These are phyloP conservation scores for Cyprinus carpio DNA, from an alignment of 2,113 vertebrate species.

Conservation along the genomic window DNA sequence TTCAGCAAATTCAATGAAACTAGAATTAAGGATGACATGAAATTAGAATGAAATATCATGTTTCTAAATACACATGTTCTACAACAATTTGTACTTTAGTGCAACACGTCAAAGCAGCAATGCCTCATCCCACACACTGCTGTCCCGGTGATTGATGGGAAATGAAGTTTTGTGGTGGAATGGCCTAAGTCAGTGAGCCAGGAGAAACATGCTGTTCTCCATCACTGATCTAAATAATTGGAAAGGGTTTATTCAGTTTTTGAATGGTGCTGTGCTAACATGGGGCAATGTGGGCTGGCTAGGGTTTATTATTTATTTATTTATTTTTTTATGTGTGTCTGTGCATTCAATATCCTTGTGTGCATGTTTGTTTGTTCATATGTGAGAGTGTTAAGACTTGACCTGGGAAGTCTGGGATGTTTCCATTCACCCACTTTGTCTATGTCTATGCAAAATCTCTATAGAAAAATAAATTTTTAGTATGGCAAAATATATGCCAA, in stretches of 20 bases:
- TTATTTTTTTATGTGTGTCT: not conserved
- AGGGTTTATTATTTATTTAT: not conserved
- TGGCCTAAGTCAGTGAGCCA: not conserved
- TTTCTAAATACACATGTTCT: not conserved
- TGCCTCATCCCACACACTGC: not conserved
- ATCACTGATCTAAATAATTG: conserved; percentile 11
- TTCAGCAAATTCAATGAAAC: not conserved
- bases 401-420: conserved; percentile 30
- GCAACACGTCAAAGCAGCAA: not conserved
- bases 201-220: not conserved
- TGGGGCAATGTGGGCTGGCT: not conserved
- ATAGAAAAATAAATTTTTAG: too few species aligned
- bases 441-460: too few species aligned
- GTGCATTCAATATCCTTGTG: not conserved
- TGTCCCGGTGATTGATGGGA: not conserved
- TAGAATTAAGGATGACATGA: not conserved
- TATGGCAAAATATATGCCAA: too few species aligned
- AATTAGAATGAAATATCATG: not conserved
- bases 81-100: not conserved
- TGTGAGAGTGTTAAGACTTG: conserved; percentile 9
- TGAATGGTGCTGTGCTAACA: not conserved
- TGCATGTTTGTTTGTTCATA: not conserved
- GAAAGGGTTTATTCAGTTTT: not conserved
- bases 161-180: not conserved
- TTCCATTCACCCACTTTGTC: not conserved